Percentiles rank a stretch among this genome's conserved stretches.
Conservation (phyloP, 2,888 invertebrate species). For the Drosophila algonquin region DNA sequence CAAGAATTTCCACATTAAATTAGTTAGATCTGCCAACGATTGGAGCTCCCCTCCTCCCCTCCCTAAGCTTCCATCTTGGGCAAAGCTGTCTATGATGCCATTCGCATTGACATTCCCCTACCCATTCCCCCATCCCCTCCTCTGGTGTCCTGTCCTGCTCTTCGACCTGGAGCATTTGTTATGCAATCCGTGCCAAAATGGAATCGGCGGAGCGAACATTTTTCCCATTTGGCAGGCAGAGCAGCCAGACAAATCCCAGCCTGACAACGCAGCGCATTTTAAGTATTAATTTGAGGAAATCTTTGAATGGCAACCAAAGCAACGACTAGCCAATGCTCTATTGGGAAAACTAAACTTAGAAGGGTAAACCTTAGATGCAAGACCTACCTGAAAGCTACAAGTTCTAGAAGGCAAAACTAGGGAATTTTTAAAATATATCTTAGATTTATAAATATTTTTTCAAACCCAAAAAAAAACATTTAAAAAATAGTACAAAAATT, state of each 20-base stretch:
- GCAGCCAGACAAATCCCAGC: slow-evolving; percentile 63
- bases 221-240: slow-evolving; percentile 62
- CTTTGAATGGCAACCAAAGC: not conserved
- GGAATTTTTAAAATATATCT: too few species aligned
- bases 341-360: not conserved
- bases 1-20: slow-evolving; percentile 31
- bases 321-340: slow-evolving; percentile 14
- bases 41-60: too few species aligned
- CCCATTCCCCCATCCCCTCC: not conserved
- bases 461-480: not conserved
- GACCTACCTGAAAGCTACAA: not conserved
- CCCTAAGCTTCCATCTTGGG: not conserved
- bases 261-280: slow-evolving; percentile 68
- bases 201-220: slow-evolving; percentile 47
- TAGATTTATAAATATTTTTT: not conserved
- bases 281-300: slow-evolving; percentile 63
- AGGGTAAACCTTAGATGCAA: not conserved
- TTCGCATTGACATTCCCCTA: slow-evolving; percentile 11
- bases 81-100: not conserved
- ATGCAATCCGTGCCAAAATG: slow-evolving; percentile 60
- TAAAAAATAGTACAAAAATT: not conserved
- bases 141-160: not conserved
- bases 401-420: not conserved
- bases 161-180: slow-evolving; percentile 43
- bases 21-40: slow-evolving; percentile 12